phyloP scores from a whole-genome alignment of 2,888 invertebrate species.

The Timandra comae region DNA sequence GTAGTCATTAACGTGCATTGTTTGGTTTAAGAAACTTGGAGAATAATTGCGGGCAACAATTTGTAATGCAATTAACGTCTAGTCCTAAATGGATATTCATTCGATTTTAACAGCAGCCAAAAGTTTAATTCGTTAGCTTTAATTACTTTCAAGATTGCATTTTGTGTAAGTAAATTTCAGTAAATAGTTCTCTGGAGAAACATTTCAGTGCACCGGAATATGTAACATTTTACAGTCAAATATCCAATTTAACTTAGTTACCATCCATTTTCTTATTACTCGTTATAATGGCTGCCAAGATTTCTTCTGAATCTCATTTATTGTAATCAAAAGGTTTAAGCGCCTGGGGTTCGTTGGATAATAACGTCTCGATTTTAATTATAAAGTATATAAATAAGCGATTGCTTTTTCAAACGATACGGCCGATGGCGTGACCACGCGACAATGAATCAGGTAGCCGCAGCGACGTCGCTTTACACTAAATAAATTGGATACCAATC shows the following conservation, averaged over 20 bases:
- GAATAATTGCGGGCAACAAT: too few relatives aligned
- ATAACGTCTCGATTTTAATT: slow-evolving; percentile 55
- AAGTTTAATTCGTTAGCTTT: slow-evolving; percentile 6
- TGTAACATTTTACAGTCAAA: not conserved
- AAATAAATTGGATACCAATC: slow-evolving; percentile 67
- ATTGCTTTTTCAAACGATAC: slow-evolving; percentile 49
- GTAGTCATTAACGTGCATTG: not conserved
- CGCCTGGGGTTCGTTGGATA: slow-evolving; percentile 36
- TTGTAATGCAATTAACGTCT: too few relatives aligned
- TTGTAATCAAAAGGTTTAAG: slow-evolving; percentile 39
- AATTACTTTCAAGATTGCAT: slow-evolving; percentile 7
- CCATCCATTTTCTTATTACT: slow-evolving; percentile 24
- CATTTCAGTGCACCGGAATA: slow-evolving; percentile 7
- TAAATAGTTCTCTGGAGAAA: slow-evolving; percentile 14
- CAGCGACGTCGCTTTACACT: slow-evolving; percentile 41
- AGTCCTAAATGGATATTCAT: not conserved
- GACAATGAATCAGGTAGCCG: slow-evolving; percentile 55
- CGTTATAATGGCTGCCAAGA: slow-evolving; percentile 22
- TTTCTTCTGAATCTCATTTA: slow-evolving; percentile 40
- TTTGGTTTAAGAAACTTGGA: not conserved
- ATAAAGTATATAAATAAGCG: slow-evolving; percentile 60
- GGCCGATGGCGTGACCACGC: slow-evolving; percentile 51
- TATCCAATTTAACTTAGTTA: slow-evolving; percentile 19
- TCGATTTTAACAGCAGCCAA: slow-evolving; percentile 2
- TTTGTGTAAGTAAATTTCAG: slow-evolving; percentile 5